Evolutionary conservation across 2,113 vertebrate genomes (phyloP).

Genomic region (Trachemys scripta): DNA sequence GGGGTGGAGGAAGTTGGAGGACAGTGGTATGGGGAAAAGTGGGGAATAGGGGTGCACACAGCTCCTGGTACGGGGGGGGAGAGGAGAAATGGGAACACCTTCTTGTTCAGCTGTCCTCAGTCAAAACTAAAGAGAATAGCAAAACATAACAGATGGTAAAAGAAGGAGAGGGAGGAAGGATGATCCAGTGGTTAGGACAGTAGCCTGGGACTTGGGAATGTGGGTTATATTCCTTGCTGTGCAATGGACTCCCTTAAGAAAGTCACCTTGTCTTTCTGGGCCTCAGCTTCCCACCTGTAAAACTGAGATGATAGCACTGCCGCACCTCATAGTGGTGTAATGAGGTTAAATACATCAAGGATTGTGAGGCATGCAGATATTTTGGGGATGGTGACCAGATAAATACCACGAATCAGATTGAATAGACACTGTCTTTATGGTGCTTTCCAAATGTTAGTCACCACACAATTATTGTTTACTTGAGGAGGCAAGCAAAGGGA

Average conservation of each 20-base stretch:
- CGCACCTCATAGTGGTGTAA: background rate
- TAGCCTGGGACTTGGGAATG: background rate
- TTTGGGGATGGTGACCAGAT: no score
- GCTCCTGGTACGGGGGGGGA: no score
- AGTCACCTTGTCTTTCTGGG: background rate
- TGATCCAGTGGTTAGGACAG: no score
- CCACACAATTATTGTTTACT: background rate
- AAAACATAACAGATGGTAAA: no score
- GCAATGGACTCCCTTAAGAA: background rate
- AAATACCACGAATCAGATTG: no score
- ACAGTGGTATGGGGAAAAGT: no score
- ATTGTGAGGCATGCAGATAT: background rate
- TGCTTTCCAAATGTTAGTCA: fast-evolving
- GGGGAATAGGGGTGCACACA: no score
- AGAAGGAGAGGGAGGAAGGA: background rate
- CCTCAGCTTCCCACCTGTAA: background rate
- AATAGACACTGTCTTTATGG: background rate
- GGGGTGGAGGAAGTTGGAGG: no score
- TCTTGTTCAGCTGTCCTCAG: background rate
- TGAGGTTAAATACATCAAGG: background rate
- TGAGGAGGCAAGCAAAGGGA: fast-evolving
- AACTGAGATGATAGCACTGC: background rate
- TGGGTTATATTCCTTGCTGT: background rate
- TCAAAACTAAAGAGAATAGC: no score
- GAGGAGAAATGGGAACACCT: background rate